Conservation (phyloP, 2,888 invertebrate genomes). For the Venustoraphidia nigricollis region DNA sequence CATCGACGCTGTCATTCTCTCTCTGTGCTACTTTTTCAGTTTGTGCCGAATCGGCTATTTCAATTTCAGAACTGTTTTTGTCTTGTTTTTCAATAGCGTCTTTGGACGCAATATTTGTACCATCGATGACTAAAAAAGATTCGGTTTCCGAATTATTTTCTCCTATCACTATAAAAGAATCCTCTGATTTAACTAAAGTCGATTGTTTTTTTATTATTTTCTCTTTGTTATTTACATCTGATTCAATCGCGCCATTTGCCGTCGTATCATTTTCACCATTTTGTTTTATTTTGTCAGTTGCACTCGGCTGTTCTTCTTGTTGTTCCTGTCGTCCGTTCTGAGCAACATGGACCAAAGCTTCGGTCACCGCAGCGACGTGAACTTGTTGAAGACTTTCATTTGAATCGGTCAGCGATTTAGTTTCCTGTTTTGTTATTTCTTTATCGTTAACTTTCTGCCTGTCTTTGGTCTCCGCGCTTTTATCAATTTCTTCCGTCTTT, state of each 20-base stretch:
- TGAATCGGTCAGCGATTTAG: conserved; percentile 1
- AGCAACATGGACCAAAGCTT: conserved; percentile 37
- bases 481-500: too few relatives aligned
- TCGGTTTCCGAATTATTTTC: background rate
- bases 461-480: too few relatives aligned
- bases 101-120: too few relatives aligned
- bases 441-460: background rate
- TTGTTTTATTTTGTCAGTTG: background rate
- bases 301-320: background rate
- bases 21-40: conserved; percentile 1
- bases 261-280: background rate
- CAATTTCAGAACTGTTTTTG: background rate
- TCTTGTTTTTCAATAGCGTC: background rate
- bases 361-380: conserved; percentile 25
- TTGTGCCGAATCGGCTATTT: conserved; percentile 9
- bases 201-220: too few relatives aligned
- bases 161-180: background rate
- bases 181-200: too few relatives aligned
- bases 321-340: conserved; percentile 24
- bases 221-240: too few relatives aligned
- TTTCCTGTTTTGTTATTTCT: background rate
- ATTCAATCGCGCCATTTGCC: too few relatives aligned
- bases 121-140: too few relatives aligned
- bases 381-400: background rate
- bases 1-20: conserved; percentile 8